Conservation (phyloP, 2,888 invertebrate species). For the Drosophila buzzatii region DNA sequence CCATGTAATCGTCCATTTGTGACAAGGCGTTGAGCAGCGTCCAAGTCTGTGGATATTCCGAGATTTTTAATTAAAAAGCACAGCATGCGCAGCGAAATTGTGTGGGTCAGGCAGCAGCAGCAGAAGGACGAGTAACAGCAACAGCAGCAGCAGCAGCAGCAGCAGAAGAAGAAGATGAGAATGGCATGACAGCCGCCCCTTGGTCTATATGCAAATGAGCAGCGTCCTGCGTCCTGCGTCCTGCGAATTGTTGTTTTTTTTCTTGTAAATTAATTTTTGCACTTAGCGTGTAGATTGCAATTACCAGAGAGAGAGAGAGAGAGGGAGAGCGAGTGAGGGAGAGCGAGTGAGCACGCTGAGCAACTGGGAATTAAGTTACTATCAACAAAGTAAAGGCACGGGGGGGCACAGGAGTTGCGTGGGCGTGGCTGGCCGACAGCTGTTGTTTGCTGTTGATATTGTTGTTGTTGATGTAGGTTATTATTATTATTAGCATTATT, state of each 20-base stretch:
- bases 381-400: conserved; percentile 4
- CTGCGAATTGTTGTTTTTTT: conserved; percentile 27
- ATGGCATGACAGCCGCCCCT: neutral
- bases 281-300: conserved; percentile 74
- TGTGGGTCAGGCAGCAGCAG: neutral
- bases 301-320: conserved; percentile 33
- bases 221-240: conserved; percentile 12
- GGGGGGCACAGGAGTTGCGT: neutral
- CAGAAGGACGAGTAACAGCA: no score
- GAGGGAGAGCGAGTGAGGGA: neutral
- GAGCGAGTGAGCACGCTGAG: neutral
- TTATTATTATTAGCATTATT: conserved; percentile 50
- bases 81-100: conserved; percentile 34
- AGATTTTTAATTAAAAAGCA: conserved; percentile 52
- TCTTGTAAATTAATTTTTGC: conserved; percentile 72
- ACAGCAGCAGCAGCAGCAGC: neutral
- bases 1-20: conserved; percentile 48
- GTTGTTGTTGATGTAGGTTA: conserved; percentile 56
- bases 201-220: conserved; percentile 45
- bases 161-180: neutral
- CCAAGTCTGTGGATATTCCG: conserved; percentile 18
- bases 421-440: conserved; percentile 38
- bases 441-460: conserved; percentile 23
- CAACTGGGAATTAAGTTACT: conserved; percentile 61
- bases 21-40: conserved; percentile 21